Conservation (phyloP, 2,888 invertebrate species). For the Salticus scenicus region DNA sequence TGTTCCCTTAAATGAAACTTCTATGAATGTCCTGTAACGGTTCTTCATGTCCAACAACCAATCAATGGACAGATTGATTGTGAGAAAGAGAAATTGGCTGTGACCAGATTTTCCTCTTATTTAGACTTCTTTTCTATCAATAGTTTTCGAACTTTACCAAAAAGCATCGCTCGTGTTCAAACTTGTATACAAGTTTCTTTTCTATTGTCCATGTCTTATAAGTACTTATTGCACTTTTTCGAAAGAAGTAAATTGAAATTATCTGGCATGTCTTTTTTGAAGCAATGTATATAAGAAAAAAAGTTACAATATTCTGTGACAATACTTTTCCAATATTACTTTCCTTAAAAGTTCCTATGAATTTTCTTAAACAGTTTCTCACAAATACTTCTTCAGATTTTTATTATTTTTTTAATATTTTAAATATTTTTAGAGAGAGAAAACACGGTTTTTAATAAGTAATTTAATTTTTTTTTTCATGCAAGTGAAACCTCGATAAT, state of each 20-base stretch:
- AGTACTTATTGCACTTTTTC: neutral
- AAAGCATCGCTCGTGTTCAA: neutral
- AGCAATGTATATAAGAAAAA: too few species aligned
- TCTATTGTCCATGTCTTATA: neutral
- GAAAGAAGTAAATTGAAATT: neutral
- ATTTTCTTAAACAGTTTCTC: too few species aligned
- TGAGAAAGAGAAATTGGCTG: neutral
- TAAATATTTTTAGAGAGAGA: too few species aligned
- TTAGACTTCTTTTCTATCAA: neutral
- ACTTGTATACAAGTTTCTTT: neutral
- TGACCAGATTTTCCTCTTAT: neutral
- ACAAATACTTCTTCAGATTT: too few species aligned
- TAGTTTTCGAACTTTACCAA: neutral
- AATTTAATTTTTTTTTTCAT: too few species aligned
- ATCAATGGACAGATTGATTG: neutral
- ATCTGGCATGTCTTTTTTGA: neutral
- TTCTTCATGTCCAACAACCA: conserved; percentile 1
- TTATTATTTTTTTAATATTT: too few species aligned
- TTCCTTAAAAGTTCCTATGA: too few species aligned
- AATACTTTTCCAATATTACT: too few species aligned
- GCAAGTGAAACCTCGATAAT: too few species aligned
- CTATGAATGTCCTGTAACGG: neutral
- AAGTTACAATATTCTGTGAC: too few species aligned
- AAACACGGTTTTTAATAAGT: too few species aligned
- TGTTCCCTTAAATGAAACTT: neutral